A percentile compares a stretch with the other conserved stretches of the same genome.
phyloP scores from a whole-genome alignment of 1,140 invertebrate species.

The Heliconius himera region DNA sequence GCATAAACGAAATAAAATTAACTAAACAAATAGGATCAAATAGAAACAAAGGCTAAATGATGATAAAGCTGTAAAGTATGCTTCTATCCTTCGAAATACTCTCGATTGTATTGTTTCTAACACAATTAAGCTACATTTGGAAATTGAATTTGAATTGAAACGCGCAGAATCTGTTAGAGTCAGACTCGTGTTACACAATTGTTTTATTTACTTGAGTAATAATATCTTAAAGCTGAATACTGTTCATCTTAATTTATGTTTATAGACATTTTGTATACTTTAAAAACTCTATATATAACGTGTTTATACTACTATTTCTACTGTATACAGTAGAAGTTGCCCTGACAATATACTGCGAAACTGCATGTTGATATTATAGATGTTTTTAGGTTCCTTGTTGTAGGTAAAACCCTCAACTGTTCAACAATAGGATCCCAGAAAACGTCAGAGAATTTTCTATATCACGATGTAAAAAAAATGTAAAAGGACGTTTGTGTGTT shows the following conservation, averaged over 20 bases:
- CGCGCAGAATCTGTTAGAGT: neutral
- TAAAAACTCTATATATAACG: too few relatives aligned
- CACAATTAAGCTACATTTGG: constrained; percentile 10
- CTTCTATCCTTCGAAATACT: constrained; percentile 1
- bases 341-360: too few relatives aligned
- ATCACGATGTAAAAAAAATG: too few relatives aligned
- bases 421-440: too few relatives aligned
- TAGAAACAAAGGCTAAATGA: neutral
- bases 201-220: neutral
- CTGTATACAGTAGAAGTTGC: too few relatives aligned
- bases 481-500: too few relatives aligned
- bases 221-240: neutral
- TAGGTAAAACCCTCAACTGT: too few relatives aligned
- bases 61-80: constrained; percentile 9
- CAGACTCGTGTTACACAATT: constrained; percentile 6
- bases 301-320: too few relatives aligned
- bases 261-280: too few relatives aligned
- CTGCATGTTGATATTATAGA: too few relatives aligned
- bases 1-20: neutral
- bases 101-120: constrained; percentile 9
- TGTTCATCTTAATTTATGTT: neutral
- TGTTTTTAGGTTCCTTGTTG: too few relatives aligned
- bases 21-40: neutral
- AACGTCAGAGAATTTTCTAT: too few relatives aligned
- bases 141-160: neutral